phyloP scores from a whole-genome alignment of 2,113 vertebrate genomes.

The Morphnarchus princeps region DNA sequence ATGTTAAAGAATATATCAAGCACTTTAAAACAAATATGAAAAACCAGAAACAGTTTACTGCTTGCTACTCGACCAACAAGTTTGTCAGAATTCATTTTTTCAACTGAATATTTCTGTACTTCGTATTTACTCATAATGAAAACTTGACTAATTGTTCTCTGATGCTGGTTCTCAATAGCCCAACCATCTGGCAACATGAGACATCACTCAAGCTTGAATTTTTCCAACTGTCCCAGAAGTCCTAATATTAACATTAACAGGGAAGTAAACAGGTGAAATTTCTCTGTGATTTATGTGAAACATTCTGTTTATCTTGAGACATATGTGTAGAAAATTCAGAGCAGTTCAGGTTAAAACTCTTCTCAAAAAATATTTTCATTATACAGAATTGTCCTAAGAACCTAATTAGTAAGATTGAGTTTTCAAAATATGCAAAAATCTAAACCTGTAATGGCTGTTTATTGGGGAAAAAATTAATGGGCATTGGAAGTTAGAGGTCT shows the following conservation, averaged over 20 bases:
- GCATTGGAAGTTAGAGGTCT: background rate
- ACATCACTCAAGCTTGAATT: background rate
- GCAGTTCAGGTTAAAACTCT: background rate
- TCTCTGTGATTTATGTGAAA: background rate
- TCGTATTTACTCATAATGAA: background rate
- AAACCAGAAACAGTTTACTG: background rate
- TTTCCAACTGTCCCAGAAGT: background rate
- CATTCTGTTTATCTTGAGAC: background rate
- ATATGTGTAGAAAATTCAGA: background rate
- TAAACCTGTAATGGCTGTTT: background rate
- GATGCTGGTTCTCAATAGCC: background rate
- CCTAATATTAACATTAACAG: background rate
- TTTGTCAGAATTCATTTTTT: background rate
- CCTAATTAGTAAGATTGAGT: background rate
- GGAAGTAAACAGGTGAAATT: background rate
- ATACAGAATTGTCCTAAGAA: background rate
- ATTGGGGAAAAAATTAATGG: background rate
- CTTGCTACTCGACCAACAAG: background rate
- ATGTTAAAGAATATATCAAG: constrained; percentile 30
- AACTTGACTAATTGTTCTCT: background rate
- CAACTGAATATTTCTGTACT: background rate
- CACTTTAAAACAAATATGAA: background rate
- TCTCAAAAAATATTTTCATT: background rate
- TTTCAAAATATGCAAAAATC: background rate
- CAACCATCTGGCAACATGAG: background rate